Evolutionary conservation across 2,888 invertebrate genomes (phyloP), one percentile per base, ranked within the genome.

Genomic region (Lasius platythorax): DNA sequence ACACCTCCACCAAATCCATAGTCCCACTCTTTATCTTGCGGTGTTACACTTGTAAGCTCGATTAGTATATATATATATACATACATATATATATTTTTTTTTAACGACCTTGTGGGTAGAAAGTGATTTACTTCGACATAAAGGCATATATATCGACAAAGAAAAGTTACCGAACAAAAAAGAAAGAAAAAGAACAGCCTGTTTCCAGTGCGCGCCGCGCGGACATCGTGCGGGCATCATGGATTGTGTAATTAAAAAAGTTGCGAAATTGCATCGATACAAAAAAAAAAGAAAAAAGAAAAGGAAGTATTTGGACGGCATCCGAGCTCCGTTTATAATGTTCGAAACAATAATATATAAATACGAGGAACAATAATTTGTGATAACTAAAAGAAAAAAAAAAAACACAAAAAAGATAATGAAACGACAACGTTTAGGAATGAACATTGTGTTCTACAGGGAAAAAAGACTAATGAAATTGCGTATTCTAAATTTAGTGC

Each of bases 1-100:
- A 95, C 95, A 90, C 94, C 95, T 90, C 95, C 95, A 89, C 94
- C 94, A 92, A 95, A 95, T 92, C 95, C 95, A 94, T 95, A 95
- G 94, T 95, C 94, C 92, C 91, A 91, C 91, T 91, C 91, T 91
- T 90, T 90, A 91, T 85, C 87, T 90, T 90, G 88, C 86, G 90
- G 89, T 91, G 89, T 91, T 91, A 92, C 87, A 89, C 91, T 92
- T 92, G 89, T 93, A 91, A 92, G 92, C 91, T 91, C 92, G 88
- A 91, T 92, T 92, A 92, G 91, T 93, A 90, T 88, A 91, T 92
- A 72, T 72, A 68, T 75, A 56, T 79, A 83, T 64, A 85, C 81
- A 83, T 84, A 75, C 82, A 87, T 88, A 91, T 91, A 91, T 92
- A 89, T 93, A 89, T 88, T 88, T 91, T 92, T 90, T 91, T 92